Percentiles rank a stretch among this genome's conserved stretches.
phyloP scores from a whole-genome alignment of 2,113 vertebrate genomes.

The Myrmecophaga tridactyla region DNA sequence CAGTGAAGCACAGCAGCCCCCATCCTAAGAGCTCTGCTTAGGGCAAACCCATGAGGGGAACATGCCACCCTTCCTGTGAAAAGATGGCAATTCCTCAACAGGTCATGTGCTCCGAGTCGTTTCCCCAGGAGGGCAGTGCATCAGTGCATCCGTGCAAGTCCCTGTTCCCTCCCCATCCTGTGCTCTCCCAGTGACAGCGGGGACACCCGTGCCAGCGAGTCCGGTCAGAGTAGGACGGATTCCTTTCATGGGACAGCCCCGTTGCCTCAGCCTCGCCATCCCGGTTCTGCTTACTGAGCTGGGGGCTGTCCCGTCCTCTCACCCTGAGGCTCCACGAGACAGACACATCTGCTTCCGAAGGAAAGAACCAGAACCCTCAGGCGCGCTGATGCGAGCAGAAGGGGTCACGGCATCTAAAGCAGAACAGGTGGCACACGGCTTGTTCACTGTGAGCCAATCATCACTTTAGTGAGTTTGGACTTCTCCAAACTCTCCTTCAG shows the following conservation, averaged over 20 bases:
- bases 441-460: fast-evolving
- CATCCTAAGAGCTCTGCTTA: not conserved
- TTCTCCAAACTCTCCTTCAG: not conserved
- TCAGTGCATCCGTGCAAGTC: fast-evolving
- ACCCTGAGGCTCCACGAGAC: too few relatives aligned
- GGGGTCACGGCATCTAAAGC: too few relatives aligned
- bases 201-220: fast-evolving
- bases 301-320: not conserved
- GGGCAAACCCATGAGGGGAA: not conserved
- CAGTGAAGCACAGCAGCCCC: not conserved
- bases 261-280: not conserved
- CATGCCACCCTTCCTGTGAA: not conserved
- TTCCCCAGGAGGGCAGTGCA: not conserved
- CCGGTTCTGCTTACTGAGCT: not conserved
- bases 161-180: not conserved
- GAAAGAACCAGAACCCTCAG: not conserved
- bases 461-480: not conserved
- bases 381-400: not conserved
- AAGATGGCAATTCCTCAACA: not conserved
- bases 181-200: too few relatives aligned
- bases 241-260: not conserved
- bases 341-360: too few relatives aligned
- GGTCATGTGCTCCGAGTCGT: not conserved
- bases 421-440: fast-evolving
- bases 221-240: not conserved